Evolutionary conservation across 1,140 invertebrate species (phyloP), one percentile per base, ranked within the genome.

Genomic region (Lordiphosa clarofinis): DNA sequence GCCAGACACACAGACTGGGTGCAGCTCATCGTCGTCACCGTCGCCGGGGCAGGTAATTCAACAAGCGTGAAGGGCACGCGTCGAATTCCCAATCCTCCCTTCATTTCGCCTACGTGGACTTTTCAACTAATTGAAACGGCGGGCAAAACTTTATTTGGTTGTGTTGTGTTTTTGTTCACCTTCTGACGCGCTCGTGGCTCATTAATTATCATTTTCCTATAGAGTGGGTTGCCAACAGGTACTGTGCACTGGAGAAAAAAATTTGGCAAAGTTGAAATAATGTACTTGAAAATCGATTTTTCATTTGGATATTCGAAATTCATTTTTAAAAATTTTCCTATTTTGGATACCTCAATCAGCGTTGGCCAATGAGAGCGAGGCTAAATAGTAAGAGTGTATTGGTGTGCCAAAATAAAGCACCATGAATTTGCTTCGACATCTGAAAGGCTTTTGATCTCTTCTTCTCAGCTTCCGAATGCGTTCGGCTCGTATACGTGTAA

Each of bases 121-220:
- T 82, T 82, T 78, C 76, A 63, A 59, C 73, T 82, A 82, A 84
- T 82, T 82, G 78, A 82, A 84, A 84, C 59, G 73, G 49, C 57
- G 69, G 47, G 78, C 46, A 66, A 82, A 78, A 50, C 72, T 82
- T 73, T 40, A 52, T 65, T 28, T 62, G 58, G 39, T 65, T 40
- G 49, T 63, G 47, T 37, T 33, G 28, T 47, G 35, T 67, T 52
- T 33, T 46, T 67, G 47, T 55, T 70, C 72, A 73, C 78, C 78
- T 78, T 76, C 72, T 57, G 68, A 73, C 78, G 81, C 73, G 63
- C 73, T 84, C 72, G 73, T 68, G 73, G 56, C 78, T 78, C 78
- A 84, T 82, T 82, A 78, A 82, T 82, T 78, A 84, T 66, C 64
- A 62, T 81, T 82, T 55, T 71, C 35, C 38, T 62, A 65, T 72